phyloP scores from a whole-genome alignment of 2,113 vertebrate species.

The Collichthys lucidus region DNA sequence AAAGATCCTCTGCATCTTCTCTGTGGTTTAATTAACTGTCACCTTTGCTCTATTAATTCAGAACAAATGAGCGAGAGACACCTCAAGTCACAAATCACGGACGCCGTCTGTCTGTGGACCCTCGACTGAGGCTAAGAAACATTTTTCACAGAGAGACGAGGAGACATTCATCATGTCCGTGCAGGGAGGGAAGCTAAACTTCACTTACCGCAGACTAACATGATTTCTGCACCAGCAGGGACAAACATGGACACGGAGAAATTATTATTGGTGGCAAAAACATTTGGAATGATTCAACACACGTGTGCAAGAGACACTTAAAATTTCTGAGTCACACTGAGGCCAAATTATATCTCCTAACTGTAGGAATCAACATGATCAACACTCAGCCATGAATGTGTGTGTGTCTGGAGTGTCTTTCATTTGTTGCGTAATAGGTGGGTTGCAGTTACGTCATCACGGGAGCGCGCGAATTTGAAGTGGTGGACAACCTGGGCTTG shows the following conservation, averaged over 20 bases:
- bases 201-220: background rate
- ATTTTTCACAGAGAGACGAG: too few relatives aligned
- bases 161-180: too few relatives aligned
- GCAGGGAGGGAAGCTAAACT: background rate
- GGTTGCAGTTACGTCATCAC: too few relatives aligned
- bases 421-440: background rate
- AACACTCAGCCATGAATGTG: background rate
- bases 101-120: too few relatives aligned
- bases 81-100: background rate
- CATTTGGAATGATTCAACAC: background rate
- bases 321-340: background rate
- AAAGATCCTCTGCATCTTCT: conserved; percentile 9
- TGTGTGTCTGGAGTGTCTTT: background rate
- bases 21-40: conserved; percentile 13
- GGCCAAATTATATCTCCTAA: background rate
- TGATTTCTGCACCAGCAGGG: background rate
- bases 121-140: too few relatives aligned
- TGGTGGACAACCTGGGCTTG: too few relatives aligned
- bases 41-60: conserved; percentile 14
- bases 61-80: conserved; percentile 25
- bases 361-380: background rate
- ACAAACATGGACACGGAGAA: background rate
- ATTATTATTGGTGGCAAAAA: background rate
- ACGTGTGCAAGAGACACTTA: too few relatives aligned
- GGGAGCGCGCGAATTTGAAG: too few relatives aligned